Conservation (phyloP, 2,113 vertebrate species). For the Eupsittula cactorum region DNA sequence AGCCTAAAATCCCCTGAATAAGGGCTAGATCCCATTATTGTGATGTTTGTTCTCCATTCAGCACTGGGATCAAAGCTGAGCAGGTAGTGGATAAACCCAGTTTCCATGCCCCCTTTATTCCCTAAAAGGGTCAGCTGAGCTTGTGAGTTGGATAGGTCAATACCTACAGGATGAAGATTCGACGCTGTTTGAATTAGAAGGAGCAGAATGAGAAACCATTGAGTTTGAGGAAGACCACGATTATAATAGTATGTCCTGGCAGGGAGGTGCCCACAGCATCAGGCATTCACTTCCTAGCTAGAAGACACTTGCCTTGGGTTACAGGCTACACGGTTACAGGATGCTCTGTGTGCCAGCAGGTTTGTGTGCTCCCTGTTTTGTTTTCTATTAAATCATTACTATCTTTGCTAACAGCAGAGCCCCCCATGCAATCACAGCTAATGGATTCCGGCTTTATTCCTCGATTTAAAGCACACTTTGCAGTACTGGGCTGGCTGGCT, state of each 20-base stretch:
- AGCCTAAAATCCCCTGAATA: not conserved
- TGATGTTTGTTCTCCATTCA: not conserved
- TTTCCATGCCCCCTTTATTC: not conserved
- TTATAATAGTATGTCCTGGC: not conserved
- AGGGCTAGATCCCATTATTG: not conserved
- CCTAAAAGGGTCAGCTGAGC: not conserved
- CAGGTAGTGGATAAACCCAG: not conserved
- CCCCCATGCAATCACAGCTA: conserved; percentile 20
- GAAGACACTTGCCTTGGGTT: not conserved
- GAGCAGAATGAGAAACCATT: not conserved
- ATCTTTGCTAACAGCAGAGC: conserved; percentile 33
- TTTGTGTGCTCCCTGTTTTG: not conserved
- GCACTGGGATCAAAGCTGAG: not conserved
- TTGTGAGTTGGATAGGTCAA: not conserved
- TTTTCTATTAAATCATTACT: conserved; percentile 49
- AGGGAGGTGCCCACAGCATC: not conserved
- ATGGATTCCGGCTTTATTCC: conserved; percentile 52
- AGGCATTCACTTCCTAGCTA: not conserved
- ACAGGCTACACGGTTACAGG: not conserved
- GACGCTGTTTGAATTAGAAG: not conserved
- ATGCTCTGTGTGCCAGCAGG: not conserved
- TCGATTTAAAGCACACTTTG: not conserved
- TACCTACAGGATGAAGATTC: not conserved
- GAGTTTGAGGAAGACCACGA: not conserved
- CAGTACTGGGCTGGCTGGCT: not conserved